Percentiles rank a stretch among this genome's conserved stretches.
These are phyloP conservation scores for Podarcis cretensis DNA, from an alignment of 2,113 vertebrate genomes.

Conservation along the genomic window DNA sequence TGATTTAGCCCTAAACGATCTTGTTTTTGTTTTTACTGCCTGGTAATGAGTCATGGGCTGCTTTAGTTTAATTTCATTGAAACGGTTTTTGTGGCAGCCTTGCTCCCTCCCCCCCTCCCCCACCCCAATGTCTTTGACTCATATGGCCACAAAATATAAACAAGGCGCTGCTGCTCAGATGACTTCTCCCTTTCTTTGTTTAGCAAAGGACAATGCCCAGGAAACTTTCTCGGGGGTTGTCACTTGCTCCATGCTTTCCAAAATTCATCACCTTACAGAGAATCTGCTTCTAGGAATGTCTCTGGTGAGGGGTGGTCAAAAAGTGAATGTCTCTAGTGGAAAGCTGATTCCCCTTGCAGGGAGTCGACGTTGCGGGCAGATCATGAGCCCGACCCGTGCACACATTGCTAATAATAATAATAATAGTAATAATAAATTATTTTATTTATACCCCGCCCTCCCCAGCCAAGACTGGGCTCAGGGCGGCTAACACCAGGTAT, in stretches of 20 bases:
- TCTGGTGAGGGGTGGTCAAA: not conserved
- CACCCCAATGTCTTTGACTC: conserved; percentile 60
- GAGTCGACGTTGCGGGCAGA: no score
- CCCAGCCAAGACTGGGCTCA: no score
- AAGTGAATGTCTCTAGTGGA: not conserved
- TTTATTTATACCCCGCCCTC: no score
- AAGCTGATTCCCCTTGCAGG: no score
- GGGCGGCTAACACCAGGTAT: no score
- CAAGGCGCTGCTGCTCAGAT: conserved; percentile 76
- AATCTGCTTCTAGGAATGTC: not conserved
- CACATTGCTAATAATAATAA: no score
- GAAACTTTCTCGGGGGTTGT: conserved; percentile 49
- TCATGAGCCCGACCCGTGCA: no score
- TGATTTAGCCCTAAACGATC: conserved; percentile 55
- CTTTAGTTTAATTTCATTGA: conserved; percentile 81
- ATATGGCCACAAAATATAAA: conserved; percentile 82
- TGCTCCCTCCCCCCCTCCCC: conserved; percentile 70
- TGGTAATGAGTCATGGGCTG: conserved; percentile 79
- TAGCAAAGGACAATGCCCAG: conserved; percentile 48
- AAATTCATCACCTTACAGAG: not conserved
- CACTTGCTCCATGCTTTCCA: conserved; percentile 15
- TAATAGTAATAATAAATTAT: no score
- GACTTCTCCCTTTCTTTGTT: conserved; percentile 56
- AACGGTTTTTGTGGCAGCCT: conserved; percentile 80
- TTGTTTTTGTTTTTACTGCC: conserved; percentile 78